Evolutionary conservation across 2,113 vertebrate species (phyloP).

Genomic region (Craseonycteris thonglongyai): DNA sequence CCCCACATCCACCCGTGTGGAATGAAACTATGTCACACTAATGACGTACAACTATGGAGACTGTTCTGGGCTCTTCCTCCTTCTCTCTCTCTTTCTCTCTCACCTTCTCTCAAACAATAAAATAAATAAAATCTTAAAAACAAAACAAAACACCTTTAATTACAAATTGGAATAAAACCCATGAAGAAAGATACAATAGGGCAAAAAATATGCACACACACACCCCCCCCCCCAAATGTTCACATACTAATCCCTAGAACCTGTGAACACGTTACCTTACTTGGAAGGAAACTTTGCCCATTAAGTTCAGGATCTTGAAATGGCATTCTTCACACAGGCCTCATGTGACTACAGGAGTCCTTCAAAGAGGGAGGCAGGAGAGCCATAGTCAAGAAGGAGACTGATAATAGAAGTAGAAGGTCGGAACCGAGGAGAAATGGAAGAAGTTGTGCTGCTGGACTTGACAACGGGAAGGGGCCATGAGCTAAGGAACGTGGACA

Average conservation of each 20-base stretch:
- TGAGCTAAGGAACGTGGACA: neutral
- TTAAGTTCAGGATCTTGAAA: neutral
- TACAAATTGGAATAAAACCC: neutral
- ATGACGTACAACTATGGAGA: too few relatives aligned
- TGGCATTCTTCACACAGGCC: too few relatives aligned
- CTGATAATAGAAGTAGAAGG: neutral
- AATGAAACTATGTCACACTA: too few relatives aligned
- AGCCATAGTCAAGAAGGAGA: neutral
- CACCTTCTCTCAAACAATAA: too few relatives aligned
- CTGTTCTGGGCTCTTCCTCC: too few relatives aligned
- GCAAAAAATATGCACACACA: neutral
- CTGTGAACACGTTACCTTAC: neutral
- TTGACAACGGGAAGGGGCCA: neutral
- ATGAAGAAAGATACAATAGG: neutral
- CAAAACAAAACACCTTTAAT: too few relatives aligned
- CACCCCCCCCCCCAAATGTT: fast-evolving
- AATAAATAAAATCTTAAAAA: too few relatives aligned
- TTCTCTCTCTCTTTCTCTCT: too few relatives aligned
- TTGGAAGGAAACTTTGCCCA: neutral
- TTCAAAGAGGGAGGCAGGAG: neutral
- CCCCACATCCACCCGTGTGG: too few relatives aligned
- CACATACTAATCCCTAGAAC: neutral
- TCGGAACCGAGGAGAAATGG: neutral
- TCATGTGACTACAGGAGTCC: neutral
- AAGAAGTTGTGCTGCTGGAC: neutral